phyloP scores from a whole-genome alignment of 92 coral and sea anemone genomes.

The Pocillopora grandis region DNA sequence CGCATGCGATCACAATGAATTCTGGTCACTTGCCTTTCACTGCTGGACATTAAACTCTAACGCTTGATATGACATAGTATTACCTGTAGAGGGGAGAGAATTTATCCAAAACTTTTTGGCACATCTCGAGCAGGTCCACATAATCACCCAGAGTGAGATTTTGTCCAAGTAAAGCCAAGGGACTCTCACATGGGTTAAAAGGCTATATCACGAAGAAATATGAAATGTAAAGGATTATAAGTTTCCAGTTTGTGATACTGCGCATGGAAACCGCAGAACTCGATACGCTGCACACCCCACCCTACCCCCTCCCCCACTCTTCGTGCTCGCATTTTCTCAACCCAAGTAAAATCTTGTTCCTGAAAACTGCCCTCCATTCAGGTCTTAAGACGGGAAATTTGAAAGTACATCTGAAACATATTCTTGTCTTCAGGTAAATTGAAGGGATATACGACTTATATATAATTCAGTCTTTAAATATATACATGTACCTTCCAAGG shows the following conservation, averaged over 20 bases:
- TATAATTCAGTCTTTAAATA: no score
- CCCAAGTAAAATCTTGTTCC: no score
- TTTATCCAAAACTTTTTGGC: conserved; percentile 65
- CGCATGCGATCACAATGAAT: not conserved
- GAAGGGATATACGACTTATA: no score
- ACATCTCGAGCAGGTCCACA: conserved; percentile 60
- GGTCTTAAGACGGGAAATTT: no score
- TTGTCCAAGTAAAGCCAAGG: conserved; percentile 69
- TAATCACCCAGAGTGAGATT: conserved; percentile 72
- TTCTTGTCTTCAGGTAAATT: not conserved
- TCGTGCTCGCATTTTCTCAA: no score
- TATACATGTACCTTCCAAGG: conserved; percentile 78
- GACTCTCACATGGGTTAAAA: conserved; percentile 58
- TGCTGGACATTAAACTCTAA: not conserved
- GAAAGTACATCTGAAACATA: no score
- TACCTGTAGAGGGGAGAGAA: conserved; percentile 76
- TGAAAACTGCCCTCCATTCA: no score
- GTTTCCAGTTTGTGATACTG: no score
- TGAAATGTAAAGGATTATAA: not conserved
- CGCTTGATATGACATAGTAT: not conserved
- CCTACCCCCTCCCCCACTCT: no score
- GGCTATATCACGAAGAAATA: conserved; percentile 34
- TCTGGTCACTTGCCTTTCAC: not conserved
- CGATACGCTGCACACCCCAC: no score
- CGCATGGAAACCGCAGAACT: no score